Conservation (phyloP, 2,797 vertebrate species). For the Denticeps clupeoides region DNA sequence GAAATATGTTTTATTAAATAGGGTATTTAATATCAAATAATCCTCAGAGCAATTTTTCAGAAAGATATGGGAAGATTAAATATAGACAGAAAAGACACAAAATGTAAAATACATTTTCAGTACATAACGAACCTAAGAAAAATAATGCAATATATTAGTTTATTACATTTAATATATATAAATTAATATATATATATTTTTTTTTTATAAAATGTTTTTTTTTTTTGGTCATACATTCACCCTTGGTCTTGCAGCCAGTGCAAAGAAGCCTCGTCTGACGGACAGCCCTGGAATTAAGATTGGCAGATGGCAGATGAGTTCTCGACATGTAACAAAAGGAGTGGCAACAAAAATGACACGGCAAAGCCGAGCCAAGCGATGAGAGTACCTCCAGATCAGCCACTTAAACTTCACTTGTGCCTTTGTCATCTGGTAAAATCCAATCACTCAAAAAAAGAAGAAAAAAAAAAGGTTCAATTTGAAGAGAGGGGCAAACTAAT, state of each 20-base stretch:
- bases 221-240: background rate
- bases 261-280: conserved; percentile 17
- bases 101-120: too few relatives aligned
- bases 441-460: conserved; percentile 30
- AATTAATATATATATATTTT: too few relatives aligned
- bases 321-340: conserved; percentile 29
- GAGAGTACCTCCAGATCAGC: too few relatives aligned
- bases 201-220: background rate
- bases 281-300: conserved; percentile 23
- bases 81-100: too few relatives aligned
- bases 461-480: conserved; percentile 30
- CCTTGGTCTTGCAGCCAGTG: too few relatives aligned
- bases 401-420: conserved; percentile 26
- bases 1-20: too few relatives aligned
- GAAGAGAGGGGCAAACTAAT: conserved; percentile 36
- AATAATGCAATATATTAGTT: too few relatives aligned
- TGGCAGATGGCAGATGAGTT: conserved; percentile 32
- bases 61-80: too few relatives aligned
- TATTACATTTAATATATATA: too few relatives aligned
- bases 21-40: too few relatives aligned
- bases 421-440: conserved; percentile 36
- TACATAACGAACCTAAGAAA: too few relatives aligned
- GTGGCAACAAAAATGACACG: conserved; percentile 14
- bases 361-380: conserved; percentile 5
- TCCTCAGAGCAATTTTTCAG: too few relatives aligned